Conservation (phyloP, 2,888 invertebrate species). For the Leptinotarsa haldemani region DNA sequence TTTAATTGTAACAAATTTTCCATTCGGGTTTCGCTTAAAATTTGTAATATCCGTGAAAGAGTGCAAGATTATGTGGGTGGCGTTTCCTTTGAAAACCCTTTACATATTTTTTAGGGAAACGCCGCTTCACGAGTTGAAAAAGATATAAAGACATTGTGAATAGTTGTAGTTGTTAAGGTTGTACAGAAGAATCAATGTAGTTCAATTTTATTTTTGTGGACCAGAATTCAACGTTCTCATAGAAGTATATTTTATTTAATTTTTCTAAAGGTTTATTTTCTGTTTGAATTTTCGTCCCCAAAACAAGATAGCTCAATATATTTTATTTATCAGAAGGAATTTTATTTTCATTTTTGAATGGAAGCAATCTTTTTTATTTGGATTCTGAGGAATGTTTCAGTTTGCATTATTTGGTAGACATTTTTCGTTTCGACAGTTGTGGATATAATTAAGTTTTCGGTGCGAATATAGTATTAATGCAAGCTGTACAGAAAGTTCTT, state of each 20-base stretch:
- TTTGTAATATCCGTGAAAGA: conserved; percentile 38
- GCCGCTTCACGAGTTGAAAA: conserved; percentile 46
- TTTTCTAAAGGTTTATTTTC: conserved; percentile 46
- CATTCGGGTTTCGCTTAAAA: conserved; percentile 18
- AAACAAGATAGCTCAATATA: conserved; percentile 50
- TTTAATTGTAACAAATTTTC: conserved; percentile 17
- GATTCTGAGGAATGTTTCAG: conserved; percentile 26
- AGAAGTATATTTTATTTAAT: conserved; percentile 42
- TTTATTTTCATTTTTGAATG: conserved; percentile 43
- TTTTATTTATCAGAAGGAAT: conserved; percentile 45
- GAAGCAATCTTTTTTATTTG: conserved; percentile 30
- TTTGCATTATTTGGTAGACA: conserved; percentile 31
- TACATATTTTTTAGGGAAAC: conserved; percentile 23
- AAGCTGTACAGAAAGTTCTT: conserved; percentile 31
- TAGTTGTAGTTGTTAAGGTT: conserved; percentile 52
- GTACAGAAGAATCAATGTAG: conserved; percentile 53
- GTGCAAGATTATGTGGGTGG: conserved; percentile 26
- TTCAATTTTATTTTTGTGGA: conserved; percentile 50
- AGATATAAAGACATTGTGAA: conserved; percentile 56
- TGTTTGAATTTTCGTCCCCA: conserved; percentile 49
- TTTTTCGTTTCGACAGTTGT: conserved; percentile 22
- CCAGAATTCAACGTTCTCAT: conserved; percentile 43
- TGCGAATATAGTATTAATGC: conserved; percentile 52
- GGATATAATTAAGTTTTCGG: conserved; percentile 48
- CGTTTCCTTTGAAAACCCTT: conserved; percentile 30